These are phyloP conservation scores for Amblyjoppa fuscipennis DNA, from an alignment of 2,888 invertebrate species.

Conservation along the genomic window DNA sequence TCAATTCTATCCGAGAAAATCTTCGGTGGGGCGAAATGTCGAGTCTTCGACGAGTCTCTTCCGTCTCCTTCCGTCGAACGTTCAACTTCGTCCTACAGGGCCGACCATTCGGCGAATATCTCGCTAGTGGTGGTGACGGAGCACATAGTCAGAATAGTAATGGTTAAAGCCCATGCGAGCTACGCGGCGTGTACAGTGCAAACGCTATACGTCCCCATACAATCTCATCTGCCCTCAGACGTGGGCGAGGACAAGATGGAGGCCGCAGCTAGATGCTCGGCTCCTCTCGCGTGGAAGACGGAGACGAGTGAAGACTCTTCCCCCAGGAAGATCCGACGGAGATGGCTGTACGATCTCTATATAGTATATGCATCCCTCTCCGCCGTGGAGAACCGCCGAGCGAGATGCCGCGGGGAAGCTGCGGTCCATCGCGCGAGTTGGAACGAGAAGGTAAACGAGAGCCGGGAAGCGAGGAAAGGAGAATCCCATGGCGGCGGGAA, in stretches of 20 bases:
- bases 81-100: conserved; percentile 17
- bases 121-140: background rate
- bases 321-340: conserved; percentile 43
- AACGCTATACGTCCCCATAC: background rate
- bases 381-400: conserved; percentile 20
- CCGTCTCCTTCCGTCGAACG: conserved; percentile 4
- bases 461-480: conserved; percentile 68
- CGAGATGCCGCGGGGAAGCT: conserved; percentile 37
- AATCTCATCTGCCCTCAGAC: conserved; percentile 38
- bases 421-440: conserved; percentile 40
- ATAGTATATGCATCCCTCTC: conserved; percentile 29
- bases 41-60: conserved; percentile 17
- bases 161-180: background rate
- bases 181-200: background rate
- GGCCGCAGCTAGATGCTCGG: conserved; percentile 34
- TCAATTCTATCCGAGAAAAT: conserved; percentile 41
- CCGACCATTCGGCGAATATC: conserved; percentile 36
- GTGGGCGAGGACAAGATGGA: conserved; percentile 67
- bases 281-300: conserved; percentile 52
- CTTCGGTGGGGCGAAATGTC: conserved; percentile 1
- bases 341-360: conserved; percentile 10
- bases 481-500: conserved; percentile 68
- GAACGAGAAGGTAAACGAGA: conserved; percentile 41
- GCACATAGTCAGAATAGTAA: background rate
- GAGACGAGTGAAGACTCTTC: conserved; percentile 50